These are phyloP conservation scores for Conchocele bisecta DNA, from an alignment of 2,888 invertebrate species.

Conservation along the genomic window DNA sequence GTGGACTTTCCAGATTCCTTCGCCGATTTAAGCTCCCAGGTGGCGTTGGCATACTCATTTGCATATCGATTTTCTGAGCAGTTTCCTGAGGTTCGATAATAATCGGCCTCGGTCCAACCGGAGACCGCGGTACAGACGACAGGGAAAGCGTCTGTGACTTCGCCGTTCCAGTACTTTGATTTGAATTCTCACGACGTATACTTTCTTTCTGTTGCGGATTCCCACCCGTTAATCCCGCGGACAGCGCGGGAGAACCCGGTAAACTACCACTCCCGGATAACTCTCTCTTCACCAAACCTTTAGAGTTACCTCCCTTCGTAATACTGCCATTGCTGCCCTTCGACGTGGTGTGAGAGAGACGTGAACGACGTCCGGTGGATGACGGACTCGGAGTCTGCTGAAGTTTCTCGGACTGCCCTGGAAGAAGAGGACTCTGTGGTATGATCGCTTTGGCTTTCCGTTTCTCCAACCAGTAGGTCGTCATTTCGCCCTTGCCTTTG, in stretches of 20 bases:
- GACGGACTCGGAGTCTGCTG: too few species aligned
- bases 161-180: conserved; percentile 9
- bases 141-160: conserved; percentile 42
- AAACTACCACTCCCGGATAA: too few species aligned
- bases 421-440: background rate
- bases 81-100: conserved; percentile 37
- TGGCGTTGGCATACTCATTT: conserved; percentile 72
- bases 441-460: conserved; percentile 48
- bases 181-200: conserved; percentile 2
- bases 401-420: too few species aligned
- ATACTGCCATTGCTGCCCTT: background rate
- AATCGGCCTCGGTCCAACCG: conserved; percentile 24
- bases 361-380: too few species aligned
- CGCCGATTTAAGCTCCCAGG: conserved; percentile 78
- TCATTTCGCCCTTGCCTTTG: conserved; percentile 97
- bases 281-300: too few species aligned
- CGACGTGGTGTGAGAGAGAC: background rate
- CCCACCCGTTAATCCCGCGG: too few species aligned
- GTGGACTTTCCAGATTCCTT: conserved; percentile 66
- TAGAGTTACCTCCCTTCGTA: background rate
- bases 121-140: conserved; percentile 46
- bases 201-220: background rate
- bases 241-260: too few species aligned
- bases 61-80: conserved; percentile 54
- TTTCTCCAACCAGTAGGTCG: conserved; percentile 90